phyloP scores from a whole-genome alignment of 1,140 invertebrate genomes.

The Ericerus pela region DNA sequence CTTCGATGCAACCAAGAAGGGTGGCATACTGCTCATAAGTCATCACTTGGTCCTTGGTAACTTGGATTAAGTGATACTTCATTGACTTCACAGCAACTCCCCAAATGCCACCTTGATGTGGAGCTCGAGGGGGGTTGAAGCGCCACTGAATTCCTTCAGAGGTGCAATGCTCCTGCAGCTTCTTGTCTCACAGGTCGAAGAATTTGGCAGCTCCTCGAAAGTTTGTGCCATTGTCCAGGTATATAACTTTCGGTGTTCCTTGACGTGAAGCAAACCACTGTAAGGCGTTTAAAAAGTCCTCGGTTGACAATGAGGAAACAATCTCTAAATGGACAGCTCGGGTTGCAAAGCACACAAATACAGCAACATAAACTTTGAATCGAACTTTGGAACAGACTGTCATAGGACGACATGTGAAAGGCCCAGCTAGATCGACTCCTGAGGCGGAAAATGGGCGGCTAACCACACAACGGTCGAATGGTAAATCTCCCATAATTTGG shows the following conservation, averaged over 20 bases:
- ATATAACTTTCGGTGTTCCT: background rate
- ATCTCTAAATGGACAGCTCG: slow-evolving; percentile 6
- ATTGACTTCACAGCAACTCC: too few species aligned
- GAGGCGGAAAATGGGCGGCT: slow-evolving; percentile 15
- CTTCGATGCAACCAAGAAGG: too few species aligned
- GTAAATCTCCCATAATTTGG: slow-evolving; percentile 21
- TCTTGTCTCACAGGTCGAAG: too few species aligned
- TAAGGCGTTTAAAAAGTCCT: slow-evolving; percentile 3
- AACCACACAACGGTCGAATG: slow-evolving; percentile 14
- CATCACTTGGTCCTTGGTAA: too few species aligned
- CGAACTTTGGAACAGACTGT: too few species aligned
- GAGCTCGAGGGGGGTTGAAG: too few species aligned
- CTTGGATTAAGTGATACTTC: too few species aligned
- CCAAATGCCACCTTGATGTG: too few species aligned
- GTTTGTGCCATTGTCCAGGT: slow-evolving; percentile 3
- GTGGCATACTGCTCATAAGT: too few species aligned
- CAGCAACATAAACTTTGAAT: background rate
- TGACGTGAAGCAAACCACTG: background rate
- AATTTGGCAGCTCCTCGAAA: background rate
- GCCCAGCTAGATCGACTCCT: background rate
- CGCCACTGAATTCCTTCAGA: too few species aligned
- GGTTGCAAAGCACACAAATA: background rate
- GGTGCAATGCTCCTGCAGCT: too few species aligned
- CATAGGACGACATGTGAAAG: background rate
- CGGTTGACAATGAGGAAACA: background rate